Evolutionary conservation across 2,888 invertebrate genomes (phyloP).

Genomic region (Macropis europaea): DNA sequence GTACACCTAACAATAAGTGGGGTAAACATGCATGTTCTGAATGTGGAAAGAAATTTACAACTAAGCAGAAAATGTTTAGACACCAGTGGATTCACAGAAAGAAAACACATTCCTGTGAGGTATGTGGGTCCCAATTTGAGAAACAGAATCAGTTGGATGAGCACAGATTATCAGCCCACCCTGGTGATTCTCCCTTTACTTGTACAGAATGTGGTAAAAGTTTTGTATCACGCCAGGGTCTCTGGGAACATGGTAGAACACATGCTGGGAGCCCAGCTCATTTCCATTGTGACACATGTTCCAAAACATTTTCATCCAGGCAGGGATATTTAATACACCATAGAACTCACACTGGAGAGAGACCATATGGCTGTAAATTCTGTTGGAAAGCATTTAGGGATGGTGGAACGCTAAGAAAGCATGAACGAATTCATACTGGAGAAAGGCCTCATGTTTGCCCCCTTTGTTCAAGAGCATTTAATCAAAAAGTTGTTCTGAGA

Average conservation of each 20-base stretch:
- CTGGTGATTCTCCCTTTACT: slow-evolving; percentile 78
- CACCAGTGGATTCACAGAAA: slow-evolving; percentile 81
- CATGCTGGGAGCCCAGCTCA: slow-evolving; percentile 79
- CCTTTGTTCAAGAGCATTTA: slow-evolving; percentile 81
- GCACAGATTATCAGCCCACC: slow-evolving; percentile 79
- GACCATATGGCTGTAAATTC: slow-evolving; percentile 81
- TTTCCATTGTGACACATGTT: slow-evolving; percentile 81
- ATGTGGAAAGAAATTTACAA: slow-evolving; percentile 80
- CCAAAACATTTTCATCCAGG: slow-evolving; percentile 81
- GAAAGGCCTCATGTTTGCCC: slow-evolving; percentile 82
- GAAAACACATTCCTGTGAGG: slow-evolving; percentile 79
- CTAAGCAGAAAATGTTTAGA: slow-evolving; percentile 80
- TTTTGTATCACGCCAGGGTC: slow-evolving; percentile 80
- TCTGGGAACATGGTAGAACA: slow-evolving; percentile 80
- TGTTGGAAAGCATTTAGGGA: slow-evolving; percentile 82
- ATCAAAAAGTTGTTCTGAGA: slow-evolving; percentile 81
- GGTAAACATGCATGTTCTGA: slow-evolving; percentile 79
- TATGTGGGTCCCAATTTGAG: slow-evolving; percentile 78
- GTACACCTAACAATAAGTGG: slow-evolving; percentile 68
- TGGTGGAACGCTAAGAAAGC: slow-evolving; percentile 81
- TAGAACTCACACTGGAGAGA: slow-evolving; percentile 81
- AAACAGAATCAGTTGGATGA: slow-evolving; percentile 77
- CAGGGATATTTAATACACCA: slow-evolving; percentile 81
- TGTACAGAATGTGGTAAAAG: slow-evolving; percentile 80
- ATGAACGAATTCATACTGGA: slow-evolving; percentile 81